These are phyloP conservation scores for Mus pahari DNA, from an alignment of 2,113 vertebrate species.

Conservation along the genomic window DNA sequence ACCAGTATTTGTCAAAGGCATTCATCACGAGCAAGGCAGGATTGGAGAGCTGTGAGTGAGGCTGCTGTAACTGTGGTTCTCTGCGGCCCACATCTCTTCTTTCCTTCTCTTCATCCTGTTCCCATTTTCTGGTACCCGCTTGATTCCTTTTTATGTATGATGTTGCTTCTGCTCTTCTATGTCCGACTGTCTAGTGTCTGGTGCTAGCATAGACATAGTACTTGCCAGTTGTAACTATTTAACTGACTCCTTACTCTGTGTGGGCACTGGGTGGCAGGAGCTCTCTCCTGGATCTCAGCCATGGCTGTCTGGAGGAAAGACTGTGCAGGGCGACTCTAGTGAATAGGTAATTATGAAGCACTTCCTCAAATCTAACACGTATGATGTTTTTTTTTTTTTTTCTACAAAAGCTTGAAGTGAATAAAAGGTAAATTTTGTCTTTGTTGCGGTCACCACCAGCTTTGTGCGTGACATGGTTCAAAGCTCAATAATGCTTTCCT, in stretches of 20 bases:
- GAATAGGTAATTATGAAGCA: background rate
- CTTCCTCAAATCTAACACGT: background rate
- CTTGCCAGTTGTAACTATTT: too few species aligned
- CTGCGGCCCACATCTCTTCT: background rate
- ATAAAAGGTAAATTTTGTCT: background rate
- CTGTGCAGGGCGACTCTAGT: background rate
- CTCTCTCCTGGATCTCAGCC: background rate
- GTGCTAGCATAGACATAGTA: fast-evolving
- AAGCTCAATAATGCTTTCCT: background rate
- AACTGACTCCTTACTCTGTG: fast-evolving
- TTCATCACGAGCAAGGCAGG: background rate
- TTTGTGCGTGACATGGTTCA: background rate
- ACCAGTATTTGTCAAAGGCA: conserved; percentile 1
- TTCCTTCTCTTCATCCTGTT: background rate
- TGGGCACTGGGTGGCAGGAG: background rate
- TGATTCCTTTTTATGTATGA: background rate
- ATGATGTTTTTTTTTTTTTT: background rate
- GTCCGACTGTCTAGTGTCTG: background rate
- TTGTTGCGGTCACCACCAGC: background rate
- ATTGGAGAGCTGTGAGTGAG: background rate
- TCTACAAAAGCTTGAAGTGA: background rate
- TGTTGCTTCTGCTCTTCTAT: fast-evolving
- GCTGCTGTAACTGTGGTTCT: background rate
- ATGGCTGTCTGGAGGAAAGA: background rate
- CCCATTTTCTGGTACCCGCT: background rate